These are phyloP conservation scores for Gobio occitaniae DNA, from an alignment of 2,797 vertebrate genomes.

Conservation along the genomic window DNA sequence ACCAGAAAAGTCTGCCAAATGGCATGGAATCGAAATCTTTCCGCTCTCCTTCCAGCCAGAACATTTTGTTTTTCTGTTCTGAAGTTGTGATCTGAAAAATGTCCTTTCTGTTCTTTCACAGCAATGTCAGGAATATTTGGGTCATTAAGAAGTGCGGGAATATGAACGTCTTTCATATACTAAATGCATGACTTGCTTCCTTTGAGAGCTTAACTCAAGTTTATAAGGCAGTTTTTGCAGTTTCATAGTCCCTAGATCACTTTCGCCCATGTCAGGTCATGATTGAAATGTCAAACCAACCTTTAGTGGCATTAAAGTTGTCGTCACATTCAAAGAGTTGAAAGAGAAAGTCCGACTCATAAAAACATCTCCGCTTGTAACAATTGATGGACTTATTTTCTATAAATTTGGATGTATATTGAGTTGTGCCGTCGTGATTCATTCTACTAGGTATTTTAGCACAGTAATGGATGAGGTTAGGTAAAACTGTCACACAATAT, in stretches of 20 bases:
- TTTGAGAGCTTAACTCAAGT: neutral
- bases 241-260: neutral
- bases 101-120: conserved; percentile 49
- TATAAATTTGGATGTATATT: neutral
- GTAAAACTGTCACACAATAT: conserved; percentile 33
- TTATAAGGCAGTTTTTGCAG: neutral
- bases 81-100: conserved; percentile 48
- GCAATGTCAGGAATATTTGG: conserved; percentile 36
- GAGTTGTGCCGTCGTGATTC: neutral
- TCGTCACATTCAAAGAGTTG: neutral
- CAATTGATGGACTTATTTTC: conserved; percentile 6
- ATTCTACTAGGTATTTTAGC: neutral
- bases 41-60: conserved; percentile 40
- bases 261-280: neutral
- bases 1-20: conserved; percentile 53
- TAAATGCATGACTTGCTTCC: neutral
- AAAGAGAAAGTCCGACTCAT: neutral
- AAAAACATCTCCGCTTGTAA: neutral
- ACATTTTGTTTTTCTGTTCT: conserved; percentile 50
- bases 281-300: conserved; percentile 34
- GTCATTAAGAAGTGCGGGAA: conserved; percentile 34
- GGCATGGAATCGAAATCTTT: conserved; percentile 36
- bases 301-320: conserved; percentile 35
- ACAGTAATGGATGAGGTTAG: conserved; percentile 28
- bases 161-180: neutral